phyloP scores from a whole-genome alignment of 2,888 invertebrate genomes.

The Tricholauxania praeusta region DNA sequence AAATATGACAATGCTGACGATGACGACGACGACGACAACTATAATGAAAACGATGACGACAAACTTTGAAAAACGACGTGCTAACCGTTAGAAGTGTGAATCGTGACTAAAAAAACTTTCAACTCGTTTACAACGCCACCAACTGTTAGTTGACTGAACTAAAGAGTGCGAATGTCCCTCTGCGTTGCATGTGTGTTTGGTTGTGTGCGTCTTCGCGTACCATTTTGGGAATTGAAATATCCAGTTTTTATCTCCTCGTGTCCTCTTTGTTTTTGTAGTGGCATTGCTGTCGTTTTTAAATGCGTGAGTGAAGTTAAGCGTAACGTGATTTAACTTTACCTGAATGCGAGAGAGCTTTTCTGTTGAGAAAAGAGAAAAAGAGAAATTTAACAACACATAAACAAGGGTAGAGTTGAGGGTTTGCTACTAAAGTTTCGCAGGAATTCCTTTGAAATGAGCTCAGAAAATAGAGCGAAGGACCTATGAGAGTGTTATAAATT shows the following conservation, averaged over 20 bases:
- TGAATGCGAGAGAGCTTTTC: not conserved
- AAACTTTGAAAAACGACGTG: slow-evolving; percentile 51
- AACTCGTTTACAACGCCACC: slow-evolving; percentile 52
- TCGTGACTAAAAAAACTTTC: slow-evolving; percentile 61
- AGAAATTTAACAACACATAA: too few species aligned
- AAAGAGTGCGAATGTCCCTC: slow-evolving; percentile 21
- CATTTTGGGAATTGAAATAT: slow-evolving; percentile 10
- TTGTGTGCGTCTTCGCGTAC: not conserved
- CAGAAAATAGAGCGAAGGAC: too few species aligned
- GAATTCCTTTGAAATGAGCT: too few species aligned
- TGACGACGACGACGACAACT: not conserved
- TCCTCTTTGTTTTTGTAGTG: not conserved
- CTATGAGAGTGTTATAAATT: too few species aligned
- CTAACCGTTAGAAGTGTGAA: slow-evolving; percentile 59
- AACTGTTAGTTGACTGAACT: slow-evolving; percentile 49
- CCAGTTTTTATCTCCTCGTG: not conserved
- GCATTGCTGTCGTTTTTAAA: not conserved
- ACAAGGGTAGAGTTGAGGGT: too few species aligned
- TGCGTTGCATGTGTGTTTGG: not conserved
- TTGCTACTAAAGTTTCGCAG: too few species aligned
- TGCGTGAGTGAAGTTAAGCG: not conserved
- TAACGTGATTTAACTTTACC: not conserved
- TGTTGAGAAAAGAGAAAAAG: too few species aligned
- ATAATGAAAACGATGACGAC: slow-evolving; percentile 1
- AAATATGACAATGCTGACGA: not conserved